Percentiles rank a stretch among this genome's conserved stretches.
Conservation (phyloP, 2,888 invertebrate genomes). For the Byasa hedistus region DNA sequence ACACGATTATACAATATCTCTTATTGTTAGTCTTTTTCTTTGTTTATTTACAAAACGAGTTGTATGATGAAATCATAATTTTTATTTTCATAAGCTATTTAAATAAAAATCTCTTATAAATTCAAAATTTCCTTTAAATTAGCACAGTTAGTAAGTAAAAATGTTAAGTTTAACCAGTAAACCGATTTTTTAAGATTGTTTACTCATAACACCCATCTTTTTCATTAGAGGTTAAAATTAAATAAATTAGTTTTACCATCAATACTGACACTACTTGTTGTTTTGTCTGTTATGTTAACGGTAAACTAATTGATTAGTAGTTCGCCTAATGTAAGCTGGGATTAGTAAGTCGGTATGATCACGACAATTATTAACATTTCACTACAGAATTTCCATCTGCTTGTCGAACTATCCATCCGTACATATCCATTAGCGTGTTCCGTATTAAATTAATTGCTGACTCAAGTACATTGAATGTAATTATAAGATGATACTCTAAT, state of each 20-base stretch:
- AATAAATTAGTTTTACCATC: no score
- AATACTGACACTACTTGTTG: no score
- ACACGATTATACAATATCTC: no score
- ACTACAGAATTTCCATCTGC: constrained; percentile 20
- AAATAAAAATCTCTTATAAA: background rate
- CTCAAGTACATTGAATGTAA: constrained; percentile 46
- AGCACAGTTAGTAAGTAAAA: no score
- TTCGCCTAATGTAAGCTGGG: background rate
- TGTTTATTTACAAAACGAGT: no score
- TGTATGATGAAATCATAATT: no score
- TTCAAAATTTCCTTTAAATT: background rate
- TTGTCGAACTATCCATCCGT: constrained; percentile 20
- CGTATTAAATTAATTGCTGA: constrained; percentile 43
- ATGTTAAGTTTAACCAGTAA: no score
- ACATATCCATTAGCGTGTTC: constrained; percentile 31
- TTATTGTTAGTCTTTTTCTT: no score
- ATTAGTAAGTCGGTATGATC: constrained; percentile 28
- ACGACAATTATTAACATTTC: constrained; percentile 28
- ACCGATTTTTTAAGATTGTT: no score
- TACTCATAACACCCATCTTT: no score
- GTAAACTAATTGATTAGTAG: background rate
- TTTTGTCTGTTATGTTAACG: background rate
- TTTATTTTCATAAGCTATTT: no score
- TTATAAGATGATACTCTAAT: constrained; percentile 48
- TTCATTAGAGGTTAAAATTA: no score